Conservation (phyloP, 2,113 vertebrate species). For the Neotoma lepida region DNA sequence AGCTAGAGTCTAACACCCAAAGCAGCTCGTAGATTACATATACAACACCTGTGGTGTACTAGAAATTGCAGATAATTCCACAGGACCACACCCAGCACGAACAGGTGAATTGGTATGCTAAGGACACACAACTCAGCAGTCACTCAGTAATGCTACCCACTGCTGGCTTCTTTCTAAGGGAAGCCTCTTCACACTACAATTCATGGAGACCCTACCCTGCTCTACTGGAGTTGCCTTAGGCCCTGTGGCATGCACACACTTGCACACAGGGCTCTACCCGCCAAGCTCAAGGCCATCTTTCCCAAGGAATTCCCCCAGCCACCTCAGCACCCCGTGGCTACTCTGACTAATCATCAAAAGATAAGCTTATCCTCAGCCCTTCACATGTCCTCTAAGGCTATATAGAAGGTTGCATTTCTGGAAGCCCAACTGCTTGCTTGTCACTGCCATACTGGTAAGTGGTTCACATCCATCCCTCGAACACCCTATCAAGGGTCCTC, state of each 20-base stretch:
- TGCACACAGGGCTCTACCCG: background rate
- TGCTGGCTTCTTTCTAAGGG: background rate
- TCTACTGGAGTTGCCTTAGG: background rate
- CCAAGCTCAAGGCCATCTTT: background rate
- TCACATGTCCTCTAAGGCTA: too few relatives aligned
- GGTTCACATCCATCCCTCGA: too few relatives aligned
- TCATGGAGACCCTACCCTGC: too few relatives aligned
- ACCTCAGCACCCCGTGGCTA: background rate
- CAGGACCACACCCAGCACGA: background rate
- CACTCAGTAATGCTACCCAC: background rate
- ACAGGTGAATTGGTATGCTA: background rate
- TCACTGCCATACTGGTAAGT: too few relatives aligned
- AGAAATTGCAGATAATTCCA: background rate
- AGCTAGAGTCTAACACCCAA: background rate
- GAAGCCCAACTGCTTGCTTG: background rate
- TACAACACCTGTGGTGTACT: too few relatives aligned
- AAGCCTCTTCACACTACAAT: background rate
- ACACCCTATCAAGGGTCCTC: background rate
- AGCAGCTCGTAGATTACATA: background rate
- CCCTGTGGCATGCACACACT: background rate
- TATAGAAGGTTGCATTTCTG: background rate
- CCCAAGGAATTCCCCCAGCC: background rate
- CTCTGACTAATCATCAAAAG: background rate
- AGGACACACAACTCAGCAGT: background rate
- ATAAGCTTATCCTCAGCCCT: background rate